These are phyloP conservation scores for Caenorhabditis uteleia DNA, from an alignment of 2,888 invertebrate species.

Conservation along the genomic window DNA sequence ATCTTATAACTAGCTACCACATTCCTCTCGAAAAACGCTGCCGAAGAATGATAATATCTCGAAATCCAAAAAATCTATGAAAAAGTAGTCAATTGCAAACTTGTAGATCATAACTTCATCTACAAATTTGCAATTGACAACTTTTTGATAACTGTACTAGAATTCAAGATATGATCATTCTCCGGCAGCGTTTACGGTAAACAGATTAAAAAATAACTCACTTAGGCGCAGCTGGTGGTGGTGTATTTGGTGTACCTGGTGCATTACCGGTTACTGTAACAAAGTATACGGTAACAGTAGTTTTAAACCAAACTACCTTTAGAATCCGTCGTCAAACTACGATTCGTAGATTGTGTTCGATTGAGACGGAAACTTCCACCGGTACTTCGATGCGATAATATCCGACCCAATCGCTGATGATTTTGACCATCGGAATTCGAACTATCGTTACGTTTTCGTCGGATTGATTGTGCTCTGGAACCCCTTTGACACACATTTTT, in stretches of 20 bases:
- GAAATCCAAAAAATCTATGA: too few relatives aligned
- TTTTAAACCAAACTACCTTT: constrained; percentile 17
- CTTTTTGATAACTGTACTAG: too few relatives aligned
- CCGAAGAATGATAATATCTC: too few relatives aligned
- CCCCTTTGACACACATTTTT: too few relatives aligned
- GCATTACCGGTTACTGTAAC: constrained; percentile 10
- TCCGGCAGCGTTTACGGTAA: too few relatives aligned
- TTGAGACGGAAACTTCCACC: constrained; percentile 65
- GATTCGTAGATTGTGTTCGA: constrained; percentile 56
- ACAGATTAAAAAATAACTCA: not conserved
- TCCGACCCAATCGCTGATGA: constrained; percentile 51
- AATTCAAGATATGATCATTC: too few relatives aligned
- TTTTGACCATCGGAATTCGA: constrained; percentile 48
- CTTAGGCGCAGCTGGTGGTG: constrained; percentile 24
- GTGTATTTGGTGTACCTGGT: constrained; percentile 18
- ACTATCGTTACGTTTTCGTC: constrained; percentile 55
- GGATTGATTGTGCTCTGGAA: constrained; percentile 58
- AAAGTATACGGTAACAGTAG: not conserved
- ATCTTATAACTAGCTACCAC: constrained; percentile 2
- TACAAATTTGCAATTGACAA: too few relatives aligned
- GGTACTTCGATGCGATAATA: constrained; percentile 57
- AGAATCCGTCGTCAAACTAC: constrained; percentile 46
- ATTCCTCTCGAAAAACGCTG: too few relatives aligned
- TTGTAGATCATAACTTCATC: too few relatives aligned
- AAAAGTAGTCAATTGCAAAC: too few relatives aligned